These are phyloP conservation scores for Amphimallon solstitiale DNA, from an alignment of 2,888 invertebrate genomes.

Conservation along the genomic window DNA sequence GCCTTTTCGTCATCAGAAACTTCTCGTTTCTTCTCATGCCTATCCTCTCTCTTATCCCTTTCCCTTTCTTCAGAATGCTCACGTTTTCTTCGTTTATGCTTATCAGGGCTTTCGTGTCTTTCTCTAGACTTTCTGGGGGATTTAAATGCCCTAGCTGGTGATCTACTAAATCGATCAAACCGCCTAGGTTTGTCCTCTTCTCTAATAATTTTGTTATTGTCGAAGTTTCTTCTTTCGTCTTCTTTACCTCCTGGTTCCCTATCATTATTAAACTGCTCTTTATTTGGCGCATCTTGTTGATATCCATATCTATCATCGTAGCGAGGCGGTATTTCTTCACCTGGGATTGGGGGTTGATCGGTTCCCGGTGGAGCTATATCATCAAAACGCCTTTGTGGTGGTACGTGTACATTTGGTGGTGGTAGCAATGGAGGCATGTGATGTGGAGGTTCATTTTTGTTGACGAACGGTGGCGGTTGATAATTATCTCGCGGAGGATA, in stretches of 20 bases:
- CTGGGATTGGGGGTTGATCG: slow-evolving; percentile 71
- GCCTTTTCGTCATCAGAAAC: slow-evolving; percentile 59
- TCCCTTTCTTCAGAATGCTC: slow-evolving; percentile 55
- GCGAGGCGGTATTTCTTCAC: slow-evolving; percentile 68
- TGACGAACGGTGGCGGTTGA: slow-evolving; percentile 37
- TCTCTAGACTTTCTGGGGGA: slow-evolving; percentile 43
- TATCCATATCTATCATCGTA: slow-evolving; percentile 58
- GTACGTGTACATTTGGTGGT: slow-evolving; percentile 47
- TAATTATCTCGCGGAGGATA: slow-evolving; percentile 52
- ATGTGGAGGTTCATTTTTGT: slow-evolving; percentile 39
- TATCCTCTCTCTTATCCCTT: slow-evolving; percentile 57
- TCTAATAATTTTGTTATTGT: slow-evolving; percentile 46
- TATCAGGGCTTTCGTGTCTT: slow-evolving; percentile 53
- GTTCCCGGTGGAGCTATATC: slow-evolving; percentile 70
- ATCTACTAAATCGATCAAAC: slow-evolving; percentile 31
- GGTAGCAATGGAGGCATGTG: slow-evolving; percentile 48
- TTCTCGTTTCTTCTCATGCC: slow-evolving; percentile 54
- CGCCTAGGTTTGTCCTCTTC: slow-evolving; percentile 34
- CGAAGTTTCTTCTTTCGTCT: slow-evolving; percentile 56
- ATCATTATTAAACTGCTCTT: slow-evolving; percentile 51
- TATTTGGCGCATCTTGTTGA: background rate
- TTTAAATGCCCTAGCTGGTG: slow-evolving; percentile 19
- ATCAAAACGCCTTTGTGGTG: slow-evolving; percentile 60
- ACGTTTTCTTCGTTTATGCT: slow-evolving; percentile 56
- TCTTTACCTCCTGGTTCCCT: slow-evolving; percentile 63